These are phyloP conservation scores for Nasonia vitripennis DNA, from an alignment of 1,140 invertebrate genomes.

Conservation along the genomic window DNA sequence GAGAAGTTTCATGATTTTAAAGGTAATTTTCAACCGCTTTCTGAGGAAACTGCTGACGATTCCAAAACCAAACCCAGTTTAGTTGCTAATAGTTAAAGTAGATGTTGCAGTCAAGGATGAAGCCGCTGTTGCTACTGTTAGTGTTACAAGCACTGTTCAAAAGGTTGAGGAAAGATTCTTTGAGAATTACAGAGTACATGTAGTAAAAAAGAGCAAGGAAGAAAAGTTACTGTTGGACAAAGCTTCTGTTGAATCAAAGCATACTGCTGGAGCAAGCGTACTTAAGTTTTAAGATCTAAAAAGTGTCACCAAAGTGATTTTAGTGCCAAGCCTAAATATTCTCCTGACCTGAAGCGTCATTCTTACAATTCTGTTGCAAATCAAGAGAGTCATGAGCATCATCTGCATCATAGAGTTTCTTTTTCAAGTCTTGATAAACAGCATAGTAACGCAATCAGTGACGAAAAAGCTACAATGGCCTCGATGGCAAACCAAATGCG, in stretches of 20 bases:
- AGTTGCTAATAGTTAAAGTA: neutral
- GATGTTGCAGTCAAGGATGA: neutral
- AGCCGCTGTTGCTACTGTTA: neutral
- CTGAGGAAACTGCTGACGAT: constrained; percentile 11
- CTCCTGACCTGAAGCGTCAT: constrained; percentile 25
- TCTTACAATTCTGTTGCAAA: neutral
- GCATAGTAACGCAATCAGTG: constrained; percentile 17
- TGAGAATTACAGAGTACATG: constrained; percentile 13
- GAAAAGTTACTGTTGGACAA: constrained; percentile 19
- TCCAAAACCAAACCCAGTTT: neutral
- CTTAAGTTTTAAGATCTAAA: constrained; percentile 6
- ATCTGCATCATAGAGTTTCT: constrained; percentile 32
- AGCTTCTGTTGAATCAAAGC: neutral
- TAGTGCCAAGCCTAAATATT: neutral
- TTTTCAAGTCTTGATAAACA: neutral
- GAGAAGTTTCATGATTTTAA: constrained; percentile 55
- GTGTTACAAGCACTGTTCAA: neutral
- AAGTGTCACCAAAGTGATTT: neutral
- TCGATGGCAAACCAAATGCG: constrained; percentile 11
- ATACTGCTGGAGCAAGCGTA: neutral
- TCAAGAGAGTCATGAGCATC: neutral
- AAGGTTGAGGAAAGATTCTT: constrained; percentile 37
- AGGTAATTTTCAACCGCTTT: constrained; percentile 44
- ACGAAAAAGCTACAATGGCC: constrained; percentile 23
- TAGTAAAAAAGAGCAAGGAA: neutral